Conservation (phyloP, 2,888 invertebrate genomes). For the Netelia fuscicornis region DNA sequence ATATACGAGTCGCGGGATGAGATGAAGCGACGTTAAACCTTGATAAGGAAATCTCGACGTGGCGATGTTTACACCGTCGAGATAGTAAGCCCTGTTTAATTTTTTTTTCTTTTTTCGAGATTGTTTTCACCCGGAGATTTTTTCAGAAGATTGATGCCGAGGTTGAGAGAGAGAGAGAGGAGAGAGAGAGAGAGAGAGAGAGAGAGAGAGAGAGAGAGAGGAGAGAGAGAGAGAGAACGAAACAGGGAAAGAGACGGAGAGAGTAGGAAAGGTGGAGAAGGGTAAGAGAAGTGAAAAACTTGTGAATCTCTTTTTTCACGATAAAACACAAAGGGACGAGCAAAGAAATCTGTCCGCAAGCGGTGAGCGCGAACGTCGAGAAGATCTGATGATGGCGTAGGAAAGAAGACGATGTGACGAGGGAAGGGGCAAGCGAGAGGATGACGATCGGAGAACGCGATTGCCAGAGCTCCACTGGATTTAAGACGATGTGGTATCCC, state of each 20-base stretch:
- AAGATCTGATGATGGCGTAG: constrained; percentile 15
- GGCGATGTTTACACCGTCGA: constrained; percentile 61
- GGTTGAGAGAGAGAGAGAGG: constrained; percentile 14
- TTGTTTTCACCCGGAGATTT: constrained; percentile 40
- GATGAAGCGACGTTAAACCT: constrained; percentile 56
- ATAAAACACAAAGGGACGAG: constrained; percentile 32
- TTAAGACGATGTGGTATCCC: neutral
- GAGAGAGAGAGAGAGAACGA: neutral
- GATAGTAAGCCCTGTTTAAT: constrained; percentile 42
- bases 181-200: neutral
- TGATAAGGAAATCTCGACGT: constrained; percentile 66
- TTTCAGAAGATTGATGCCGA: constrained; percentile 45
- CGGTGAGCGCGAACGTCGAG: constrained; percentile 12
- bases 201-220: too few species aligned
- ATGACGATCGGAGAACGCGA: constrained; percentile 40
- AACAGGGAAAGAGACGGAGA: neutral
- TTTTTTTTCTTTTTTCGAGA: constrained; percentile 14
- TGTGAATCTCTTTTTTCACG: constrained; percentile 20
- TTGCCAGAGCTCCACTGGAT: neutral
- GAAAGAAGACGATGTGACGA: constrained; percentile 10
- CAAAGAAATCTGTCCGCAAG: constrained; percentile 15
- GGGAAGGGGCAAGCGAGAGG: constrained; percentile 41
- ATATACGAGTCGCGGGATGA: constrained; percentile 40
- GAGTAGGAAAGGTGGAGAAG: neutral
- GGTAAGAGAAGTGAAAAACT: neutral